A percentile compares a stretch with the other conserved stretches of the same genome.
These are phyloP conservation scores for Drosophila borealis DNA, from an alignment of 2,888 invertebrate species.

Conservation along the genomic window DNA sequence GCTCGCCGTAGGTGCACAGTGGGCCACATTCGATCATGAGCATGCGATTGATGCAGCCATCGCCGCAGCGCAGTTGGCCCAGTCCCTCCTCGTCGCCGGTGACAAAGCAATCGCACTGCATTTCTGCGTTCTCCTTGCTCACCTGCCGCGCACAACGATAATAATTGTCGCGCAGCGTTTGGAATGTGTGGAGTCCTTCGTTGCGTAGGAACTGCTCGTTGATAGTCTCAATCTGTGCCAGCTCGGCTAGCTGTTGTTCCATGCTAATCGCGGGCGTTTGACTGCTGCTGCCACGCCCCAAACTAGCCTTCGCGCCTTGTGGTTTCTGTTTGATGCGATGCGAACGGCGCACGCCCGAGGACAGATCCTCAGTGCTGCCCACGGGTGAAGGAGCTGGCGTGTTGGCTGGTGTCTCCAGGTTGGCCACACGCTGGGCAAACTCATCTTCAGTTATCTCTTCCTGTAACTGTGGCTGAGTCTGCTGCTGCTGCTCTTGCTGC, in stretches of 20 bases:
- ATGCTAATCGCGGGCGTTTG: conserved; percentile 82
- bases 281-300: conserved; percentile 86
- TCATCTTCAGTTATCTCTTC: conserved; percentile 41
- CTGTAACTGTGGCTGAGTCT: neutral
- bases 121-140: conserved; percentile 95
- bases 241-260: conserved; percentile 80
- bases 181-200: conserved; percentile 89
- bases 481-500: conserved; percentile 23
- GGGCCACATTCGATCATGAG: conserved; percentile 99
- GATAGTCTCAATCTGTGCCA: conserved; percentile 81
- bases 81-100: conserved; percentile 94
- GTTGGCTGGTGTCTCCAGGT: conserved; percentile 74
- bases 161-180: conserved; percentile 93
- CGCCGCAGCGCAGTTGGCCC: conserved; percentile 95
- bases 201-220: conserved; percentile 83
- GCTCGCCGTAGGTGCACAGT: conserved; percentile 94
- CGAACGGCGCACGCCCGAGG: conserved; percentile 88
- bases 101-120: conserved; percentile 98
- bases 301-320: conserved; percentile 81
- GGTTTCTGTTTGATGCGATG: conserved; percentile 92
- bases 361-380: conserved; percentile 41
- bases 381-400: conserved; percentile 66
- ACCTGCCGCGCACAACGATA: conserved; percentile 93
- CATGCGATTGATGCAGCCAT: conserved; percentile 97
- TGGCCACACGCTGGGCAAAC: conserved; percentile 50